Base-by-base conservation (phyloP, 2,888 invertebrate genomes). In the Drosophila anomalata region DNA sequence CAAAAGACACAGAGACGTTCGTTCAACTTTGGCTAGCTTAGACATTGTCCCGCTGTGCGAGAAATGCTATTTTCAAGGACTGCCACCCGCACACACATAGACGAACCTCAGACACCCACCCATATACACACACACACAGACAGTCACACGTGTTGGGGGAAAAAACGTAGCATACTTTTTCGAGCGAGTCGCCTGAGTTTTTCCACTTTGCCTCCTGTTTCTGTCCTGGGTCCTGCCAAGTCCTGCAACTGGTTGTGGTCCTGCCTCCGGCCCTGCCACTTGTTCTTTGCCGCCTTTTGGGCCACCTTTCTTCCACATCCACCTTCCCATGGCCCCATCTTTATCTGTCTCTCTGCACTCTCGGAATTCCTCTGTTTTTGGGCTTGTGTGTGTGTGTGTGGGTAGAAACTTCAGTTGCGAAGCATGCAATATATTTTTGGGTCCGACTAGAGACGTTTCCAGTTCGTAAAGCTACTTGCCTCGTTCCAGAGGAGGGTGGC, bases 371-470 rank as follows among this genome's bases (percentile, higher is more conserved):
- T 59, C 14, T 62, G 31, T 66, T 39, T 60, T 36, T 36, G 36
- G 33, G 36, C 17, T 17, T 17, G 17, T 17, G 17, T 17, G 17
- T 17, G 17, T 68, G 58, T 68, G 57, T 70, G 78, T 68, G 73
- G 66, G 66, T 60, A 72, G 59, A 65, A 82, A 82, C 82, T 82
- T 82, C 83, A 86, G 71, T 72, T 73, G 72, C 78, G 73, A 81
- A 81, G 83, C 78, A 76, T 84, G 84, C 79, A 81, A 84, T 87
- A 84, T 84, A 87, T 87, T 86, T 86, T 86, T 79, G 86, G 86
- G 75, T 79, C 79, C 79, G 75, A 79, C 74, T 73, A 46, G 71
- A 71, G 71, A 71, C 72, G 72, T 71, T 71, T 71, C 54, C 71
- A 73, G 52, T 47, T 51, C 54, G 65, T 70, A 63, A 4, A 48